Percentiles rank a stretch among this genome's conserved stretches.
phyloP scores from a whole-genome alignment of 2,888 invertebrate genomes.

The Stenodera caucasica region DNA sequence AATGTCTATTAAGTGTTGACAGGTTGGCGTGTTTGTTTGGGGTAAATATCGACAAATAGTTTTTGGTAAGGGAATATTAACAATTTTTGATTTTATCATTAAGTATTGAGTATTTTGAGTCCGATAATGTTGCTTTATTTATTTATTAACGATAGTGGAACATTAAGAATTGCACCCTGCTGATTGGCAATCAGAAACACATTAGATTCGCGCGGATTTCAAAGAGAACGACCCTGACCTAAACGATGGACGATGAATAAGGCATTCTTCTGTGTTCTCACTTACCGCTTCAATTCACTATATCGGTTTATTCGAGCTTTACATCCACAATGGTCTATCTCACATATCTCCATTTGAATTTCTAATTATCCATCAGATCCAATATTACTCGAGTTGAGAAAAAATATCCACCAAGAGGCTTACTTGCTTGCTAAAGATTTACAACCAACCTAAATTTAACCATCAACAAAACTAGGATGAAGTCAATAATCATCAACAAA shows the following conservation, averaged over 20 bases:
- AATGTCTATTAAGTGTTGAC: conserved; percentile 49
- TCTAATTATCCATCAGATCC: neutral
- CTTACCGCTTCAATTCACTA: conserved; percentile 16
- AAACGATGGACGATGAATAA: conserved; percentile 43
- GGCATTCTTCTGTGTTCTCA: conserved; percentile 19
- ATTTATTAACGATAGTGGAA: conserved; percentile 36
- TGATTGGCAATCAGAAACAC: conserved; percentile 51
- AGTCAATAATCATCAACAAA: no score
- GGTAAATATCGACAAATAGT: conserved; percentile 30
- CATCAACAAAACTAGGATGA: no score
- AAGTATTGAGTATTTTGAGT: no score
- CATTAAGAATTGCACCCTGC: conserved; percentile 41
- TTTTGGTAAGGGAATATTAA: neutral
- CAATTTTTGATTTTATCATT: no score
- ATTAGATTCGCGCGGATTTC: conserved; percentile 51
- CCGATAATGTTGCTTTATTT: neutral
- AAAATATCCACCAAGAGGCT: no score
- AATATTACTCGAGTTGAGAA: no score
- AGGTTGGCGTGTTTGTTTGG: conserved; percentile 48
- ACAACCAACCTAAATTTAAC: no score
- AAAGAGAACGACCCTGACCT: conserved; percentile 48
- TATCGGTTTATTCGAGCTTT: conserved; percentile 2
- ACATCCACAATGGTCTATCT: conserved; percentile 5
- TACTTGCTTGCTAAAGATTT: no score
- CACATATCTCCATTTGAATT: neutral